Base-by-base conservation (phyloP, 2,113 vertebrate species). In the Calonectris borealis region DNA sequence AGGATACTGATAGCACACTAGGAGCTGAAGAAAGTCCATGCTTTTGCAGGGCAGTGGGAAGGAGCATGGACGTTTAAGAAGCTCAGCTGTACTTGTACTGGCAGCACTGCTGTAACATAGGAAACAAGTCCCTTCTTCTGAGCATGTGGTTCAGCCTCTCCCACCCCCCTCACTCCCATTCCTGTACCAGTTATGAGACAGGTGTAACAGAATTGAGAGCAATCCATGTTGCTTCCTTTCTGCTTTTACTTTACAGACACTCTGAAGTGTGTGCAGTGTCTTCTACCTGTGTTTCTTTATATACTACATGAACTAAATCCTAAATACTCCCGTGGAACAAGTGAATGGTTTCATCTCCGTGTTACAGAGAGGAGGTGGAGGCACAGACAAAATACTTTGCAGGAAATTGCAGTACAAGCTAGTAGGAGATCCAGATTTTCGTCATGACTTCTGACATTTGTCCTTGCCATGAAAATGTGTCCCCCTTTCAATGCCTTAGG, bases 401-500 rank as follows among this genome's bases (percentile, higher is more conserved):
- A 57, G 58, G 72, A 90, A 94, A 88, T 71, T 62, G 60, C 36
- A 57, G 42, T 60, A 29, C 70, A 29, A 70, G 38, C 75, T 82
- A 20, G 49, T 22, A 25, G 66, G 70, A 73, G 46, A 85, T 80
- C 42, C 78, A 87, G 78, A 51, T 93, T 96, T 95, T 94, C 61
- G 62, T 94, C 81, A 65, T 29, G 58, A 62, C 69, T 92, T 34
- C 25, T 89, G 84, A 92, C 86, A 36, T 93, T 91, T 92, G 95
- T 92, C 91, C 96, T 96, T 97, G 93, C 73, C 65, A 21, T 73
- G 94, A 80, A 87, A 88, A 83, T 1, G 14, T 68, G 86, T 90
- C 38, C 78, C 88, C 72, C 21, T 94, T 90, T 91, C 96, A 96
- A 93, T 95, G 93, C 71, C 94, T 68, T 16, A 32, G 78, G n/a